Conservation (phyloP, 1,140 invertebrate species). For the Cydia amplana region DNA sequence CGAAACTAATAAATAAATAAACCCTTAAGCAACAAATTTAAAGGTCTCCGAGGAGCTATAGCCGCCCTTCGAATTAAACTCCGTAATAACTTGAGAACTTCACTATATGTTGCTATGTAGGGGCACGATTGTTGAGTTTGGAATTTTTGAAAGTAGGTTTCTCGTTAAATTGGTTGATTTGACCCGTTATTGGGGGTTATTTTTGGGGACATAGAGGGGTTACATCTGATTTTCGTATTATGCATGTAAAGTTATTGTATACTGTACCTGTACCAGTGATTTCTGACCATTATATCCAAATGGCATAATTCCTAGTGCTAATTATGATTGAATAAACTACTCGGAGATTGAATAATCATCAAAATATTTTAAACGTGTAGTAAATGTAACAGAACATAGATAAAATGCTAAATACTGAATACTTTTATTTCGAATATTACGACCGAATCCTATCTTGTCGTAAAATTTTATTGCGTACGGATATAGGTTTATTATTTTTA, state of each 20-base stretch:
- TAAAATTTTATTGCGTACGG: too few relatives aligned
- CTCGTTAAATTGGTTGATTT: not conserved
- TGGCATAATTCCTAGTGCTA: too few relatives aligned
- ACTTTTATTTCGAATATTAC: too few relatives aligned
- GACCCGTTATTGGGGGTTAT: not conserved
- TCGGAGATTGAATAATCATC: too few relatives aligned
- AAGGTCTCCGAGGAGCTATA: conserved; percentile 43
- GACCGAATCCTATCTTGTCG: too few relatives aligned
- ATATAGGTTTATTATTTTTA: not conserved
- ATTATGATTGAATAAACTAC: too few relatives aligned
- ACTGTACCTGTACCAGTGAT: too few relatives aligned
- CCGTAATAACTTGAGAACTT: conserved; percentile 56
- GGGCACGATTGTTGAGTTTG: not conserved
- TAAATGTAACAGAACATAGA: too few relatives aligned
- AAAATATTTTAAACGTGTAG: too few relatives aligned
- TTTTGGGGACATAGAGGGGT: not conserved
- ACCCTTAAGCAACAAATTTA: conserved; percentile 40
- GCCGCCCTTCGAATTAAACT: conserved; percentile 53
- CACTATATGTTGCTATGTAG: conserved; percentile 50
- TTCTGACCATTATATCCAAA: too few relatives aligned
- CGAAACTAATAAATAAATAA: conserved; percentile 39
- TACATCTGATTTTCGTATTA: not conserved
- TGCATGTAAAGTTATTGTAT: not conserved
- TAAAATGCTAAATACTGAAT: too few relatives aligned
- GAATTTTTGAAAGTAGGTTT: not conserved